Evolutionary conservation across 2,113 vertebrate species (phyloP).

Genomic region (Ophthalmolycus amberensis): DNA sequence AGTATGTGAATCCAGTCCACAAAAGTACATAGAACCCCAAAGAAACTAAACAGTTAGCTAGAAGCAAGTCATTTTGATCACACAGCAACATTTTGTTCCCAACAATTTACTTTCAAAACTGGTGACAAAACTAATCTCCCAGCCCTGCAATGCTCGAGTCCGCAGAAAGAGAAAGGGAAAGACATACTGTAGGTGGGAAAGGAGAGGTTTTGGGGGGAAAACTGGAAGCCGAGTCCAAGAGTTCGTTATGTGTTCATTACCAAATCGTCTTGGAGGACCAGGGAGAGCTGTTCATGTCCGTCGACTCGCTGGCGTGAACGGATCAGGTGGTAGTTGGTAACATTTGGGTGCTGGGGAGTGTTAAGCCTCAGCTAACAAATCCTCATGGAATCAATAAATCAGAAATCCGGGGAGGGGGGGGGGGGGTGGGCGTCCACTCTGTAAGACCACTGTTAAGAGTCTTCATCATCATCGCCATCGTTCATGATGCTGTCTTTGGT

Average conservation of each 20-base stretch:
- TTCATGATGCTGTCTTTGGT: constrained; percentile 92
- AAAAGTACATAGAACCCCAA: constrained; percentile 65
- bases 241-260: constrained; percentile 51
- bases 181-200: constrained; percentile 14
- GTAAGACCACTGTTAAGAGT: constrained; percentile 89
- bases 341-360: constrained; percentile 40
- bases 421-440: constrained; percentile 42
- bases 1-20: constrained; percentile 71
- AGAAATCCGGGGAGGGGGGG: constrained; percentile 35
- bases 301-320: constrained; percentile 61
- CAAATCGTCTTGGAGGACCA: constrained; percentile 52
- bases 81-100: constrained; percentile 45
- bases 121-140: constrained; percentile 51
- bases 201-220: constrained; percentile 19
- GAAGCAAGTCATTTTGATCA: constrained; percentile 64
- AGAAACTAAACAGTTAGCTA: constrained; percentile 65
- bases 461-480: constrained; percentile 69
- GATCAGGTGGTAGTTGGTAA: constrained; percentile 57
- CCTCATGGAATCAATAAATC: constrained; percentile 69
- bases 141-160: constrained; percentile 63
- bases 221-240: constrained; percentile 43
- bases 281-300: constrained; percentile 39
- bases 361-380: constrained; percentile 54
- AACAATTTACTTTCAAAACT: constrained; percentile 50
- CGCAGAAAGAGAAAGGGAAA: constrained; percentile 51